phyloP scores from a whole-genome alignment of 2,113 vertebrate genomes.

The Bucco capensis region DNA sequence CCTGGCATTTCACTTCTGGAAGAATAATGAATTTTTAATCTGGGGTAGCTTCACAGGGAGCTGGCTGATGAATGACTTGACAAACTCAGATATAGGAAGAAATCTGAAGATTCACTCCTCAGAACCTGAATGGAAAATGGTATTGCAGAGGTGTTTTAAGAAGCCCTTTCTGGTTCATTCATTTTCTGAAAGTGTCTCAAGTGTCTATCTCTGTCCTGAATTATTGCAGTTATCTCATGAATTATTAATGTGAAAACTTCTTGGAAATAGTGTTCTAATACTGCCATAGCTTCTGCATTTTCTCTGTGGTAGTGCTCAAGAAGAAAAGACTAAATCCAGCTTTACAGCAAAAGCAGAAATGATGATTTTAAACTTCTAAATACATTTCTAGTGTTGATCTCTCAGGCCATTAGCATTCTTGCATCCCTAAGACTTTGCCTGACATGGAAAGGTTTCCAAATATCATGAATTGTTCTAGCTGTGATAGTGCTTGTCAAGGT shows the following conservation, averaged over 20 bases:
- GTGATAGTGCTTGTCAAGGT: neutral
- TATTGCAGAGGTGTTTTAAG: neutral
- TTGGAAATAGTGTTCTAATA: neutral
- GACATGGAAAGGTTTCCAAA: neutral
- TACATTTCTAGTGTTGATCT: neutral
- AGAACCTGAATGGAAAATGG: neutral
- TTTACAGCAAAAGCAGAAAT: neutral
- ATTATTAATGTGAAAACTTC: neutral
- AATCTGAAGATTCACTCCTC: neutral
- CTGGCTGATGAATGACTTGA: neutral
- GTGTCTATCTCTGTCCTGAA: neutral
- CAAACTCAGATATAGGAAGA: neutral
- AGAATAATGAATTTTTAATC: neutral
- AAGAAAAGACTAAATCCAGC: neutral
- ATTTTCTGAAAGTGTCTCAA: neutral
- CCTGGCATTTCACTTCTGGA: neutral
- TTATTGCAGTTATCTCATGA: neutral
- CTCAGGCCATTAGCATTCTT: neutral
- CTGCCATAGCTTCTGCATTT: neutral
- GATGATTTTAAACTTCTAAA: neutral
- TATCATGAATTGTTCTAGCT: neutral
- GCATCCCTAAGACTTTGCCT: neutral
- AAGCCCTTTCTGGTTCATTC: neutral
- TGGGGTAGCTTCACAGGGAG: neutral
- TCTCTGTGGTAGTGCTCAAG: neutral